phyloP scores from a whole-genome alignment of 2,113 vertebrate species.

The Actenoides hombroni region DNA sequence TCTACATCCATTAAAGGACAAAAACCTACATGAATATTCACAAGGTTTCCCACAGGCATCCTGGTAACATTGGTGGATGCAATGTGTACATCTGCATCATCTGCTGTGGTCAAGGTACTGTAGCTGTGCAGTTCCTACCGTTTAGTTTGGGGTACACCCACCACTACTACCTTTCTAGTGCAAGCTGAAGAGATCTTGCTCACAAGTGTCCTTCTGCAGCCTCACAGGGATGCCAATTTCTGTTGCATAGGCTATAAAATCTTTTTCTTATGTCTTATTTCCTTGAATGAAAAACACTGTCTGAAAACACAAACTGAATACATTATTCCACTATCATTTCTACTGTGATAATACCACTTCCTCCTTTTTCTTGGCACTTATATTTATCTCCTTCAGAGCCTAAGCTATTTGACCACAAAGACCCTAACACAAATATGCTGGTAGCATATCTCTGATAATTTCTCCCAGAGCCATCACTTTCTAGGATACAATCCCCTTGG shows the following conservation, averaged over 20 bases:
- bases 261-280: neutral
- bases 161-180: neutral
- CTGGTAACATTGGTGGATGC: neutral
- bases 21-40: neutral
- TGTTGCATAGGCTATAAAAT: neutral
- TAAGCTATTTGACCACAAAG: neutral
- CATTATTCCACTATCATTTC: neutral
- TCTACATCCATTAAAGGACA: neutral
- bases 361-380: neutral
- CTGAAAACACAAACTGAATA: neutral
- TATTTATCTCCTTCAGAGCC: neutral
- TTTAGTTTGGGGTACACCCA: neutral
- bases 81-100: neutral
- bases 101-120: neutral
- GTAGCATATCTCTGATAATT: neutral
- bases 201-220: neutral
- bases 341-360: neutral
- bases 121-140: neutral
- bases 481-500: neutral
- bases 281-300: neutral
- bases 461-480: neutral
- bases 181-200: neutral
- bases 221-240: neutral
- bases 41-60: neutral
- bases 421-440: neutral